These are phyloP conservation scores for Drosophila sordidula DNA, from an alignment of 2,888 invertebrate genomes.

Conservation along the genomic window DNA sequence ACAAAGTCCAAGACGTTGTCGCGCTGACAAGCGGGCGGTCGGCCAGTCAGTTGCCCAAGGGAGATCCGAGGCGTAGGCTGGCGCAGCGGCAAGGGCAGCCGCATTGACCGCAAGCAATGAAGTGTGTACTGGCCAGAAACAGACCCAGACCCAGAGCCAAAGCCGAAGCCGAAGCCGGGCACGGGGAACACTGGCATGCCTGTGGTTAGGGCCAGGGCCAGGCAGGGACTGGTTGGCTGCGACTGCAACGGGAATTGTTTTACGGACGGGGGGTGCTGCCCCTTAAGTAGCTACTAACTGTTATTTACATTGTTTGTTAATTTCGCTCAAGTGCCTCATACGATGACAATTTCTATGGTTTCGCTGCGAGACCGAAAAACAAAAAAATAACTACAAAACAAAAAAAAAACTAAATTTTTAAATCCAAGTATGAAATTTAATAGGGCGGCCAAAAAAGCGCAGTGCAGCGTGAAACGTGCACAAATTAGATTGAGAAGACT, in stretches of 20 bases:
- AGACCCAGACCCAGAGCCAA: constrained; percentile 14
- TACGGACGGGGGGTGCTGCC: constrained; percentile 27
- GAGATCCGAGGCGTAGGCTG: constrained; percentile 5
- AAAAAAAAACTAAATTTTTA: constrained; percentile 26
- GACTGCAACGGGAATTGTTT: constrained; percentile 15
- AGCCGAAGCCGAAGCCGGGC: constrained; percentile 9
- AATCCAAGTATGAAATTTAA: constrained; percentile 70
- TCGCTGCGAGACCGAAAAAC: constrained; percentile 42
- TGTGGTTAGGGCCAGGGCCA: constrained; percentile 26
- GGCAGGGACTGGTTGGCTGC: constrained; percentile 7
- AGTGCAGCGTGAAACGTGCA: constrained; percentile 32
- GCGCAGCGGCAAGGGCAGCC: constrained; percentile 33
- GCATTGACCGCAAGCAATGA: constrained; percentile 74
- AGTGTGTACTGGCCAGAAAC: constrained; percentile 38
- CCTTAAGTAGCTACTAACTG: constrained; percentile 77
- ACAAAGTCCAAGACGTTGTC: constrained; percentile 74
- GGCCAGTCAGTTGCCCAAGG: constrained; percentile 17
- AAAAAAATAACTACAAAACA: constrained; percentile 1
- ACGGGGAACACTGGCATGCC: constrained; percentile 21
- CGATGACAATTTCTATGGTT: constrained; percentile 62
- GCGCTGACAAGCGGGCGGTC: constrained; percentile 55
- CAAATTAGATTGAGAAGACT: constrained; percentile 25
- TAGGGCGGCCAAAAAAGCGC: constrained; percentile 63
- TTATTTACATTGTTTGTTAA: constrained; percentile 79
- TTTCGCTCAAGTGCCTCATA: constrained; percentile 50